These are phyloP conservation scores for Aramus guarauna DNA, from an alignment of 2,113 vertebrate genomes.

Conservation along the genomic window DNA sequence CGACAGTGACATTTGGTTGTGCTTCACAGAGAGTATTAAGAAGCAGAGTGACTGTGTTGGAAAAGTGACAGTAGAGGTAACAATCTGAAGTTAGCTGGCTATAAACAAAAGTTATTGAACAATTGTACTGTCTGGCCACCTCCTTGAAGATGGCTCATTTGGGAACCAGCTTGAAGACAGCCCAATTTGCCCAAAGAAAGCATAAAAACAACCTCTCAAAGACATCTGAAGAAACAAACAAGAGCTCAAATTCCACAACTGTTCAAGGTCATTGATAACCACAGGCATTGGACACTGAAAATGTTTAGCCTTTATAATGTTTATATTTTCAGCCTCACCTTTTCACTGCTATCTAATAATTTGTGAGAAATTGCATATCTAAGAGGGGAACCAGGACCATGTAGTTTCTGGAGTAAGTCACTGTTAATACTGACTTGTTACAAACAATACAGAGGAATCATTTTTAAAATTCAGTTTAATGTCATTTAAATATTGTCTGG, in stretches of 20 bases:
- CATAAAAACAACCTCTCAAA: neutral
- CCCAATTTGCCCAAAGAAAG: neutral
- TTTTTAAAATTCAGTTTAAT: slow-evolving; percentile 63
- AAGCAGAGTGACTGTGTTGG: neutral
- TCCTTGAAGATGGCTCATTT: neutral
- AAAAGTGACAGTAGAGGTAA: neutral
- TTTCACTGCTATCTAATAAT: neutral
- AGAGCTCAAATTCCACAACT: neutral
- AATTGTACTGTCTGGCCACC: neutral
- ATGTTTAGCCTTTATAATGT: neutral
- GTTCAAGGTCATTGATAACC: neutral
- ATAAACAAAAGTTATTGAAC: neutral
- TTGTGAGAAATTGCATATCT: neutral
- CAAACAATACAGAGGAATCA: slow-evolving; percentile 46
- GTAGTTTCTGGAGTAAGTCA: neutral
- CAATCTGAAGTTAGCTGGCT: neutral
- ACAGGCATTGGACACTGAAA: neutral
- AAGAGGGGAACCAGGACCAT: neutral
- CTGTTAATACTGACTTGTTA: slow-evolving; percentile 24
- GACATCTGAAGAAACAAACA: neutral
- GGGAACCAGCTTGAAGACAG: neutral
- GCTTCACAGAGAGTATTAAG: neutral
- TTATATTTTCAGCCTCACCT: neutral
- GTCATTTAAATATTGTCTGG: slow-evolving; percentile 54
- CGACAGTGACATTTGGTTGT: neutral